Evolutionary conservation across 2,113 vertebrate species (phyloP), one percentile per base, ranked within the genome.

Genomic region (Anarrhichthys ocellatus): DNA sequence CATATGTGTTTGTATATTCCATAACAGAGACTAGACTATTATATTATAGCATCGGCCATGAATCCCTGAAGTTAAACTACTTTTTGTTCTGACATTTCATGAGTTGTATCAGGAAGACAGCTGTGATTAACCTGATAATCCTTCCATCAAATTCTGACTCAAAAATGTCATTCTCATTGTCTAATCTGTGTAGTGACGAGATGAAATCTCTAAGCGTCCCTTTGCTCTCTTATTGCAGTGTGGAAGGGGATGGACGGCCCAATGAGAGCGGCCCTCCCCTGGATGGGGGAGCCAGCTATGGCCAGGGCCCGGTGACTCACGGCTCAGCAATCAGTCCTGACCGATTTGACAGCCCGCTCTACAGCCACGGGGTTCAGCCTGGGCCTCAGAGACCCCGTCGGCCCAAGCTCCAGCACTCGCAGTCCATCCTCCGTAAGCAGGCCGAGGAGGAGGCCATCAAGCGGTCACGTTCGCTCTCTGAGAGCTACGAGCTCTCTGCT

Each of bases 401-500:
- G 81, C 96, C 98, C 9, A 98, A 97, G 80, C 97, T 99, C 44
- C 98, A 99, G 92, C 98, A 99, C 90, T 99, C 98, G 0, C 95
- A 98, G 46, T 99, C 98, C 79, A 97, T 99, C 87, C 95, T 99
- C 77, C 96, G 98, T 61, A 99, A 99, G 90, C 98, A 99, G 91
- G 98, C 98, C 0, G 98, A 99, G 91, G 97, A 99, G 73, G 98
- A 99, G 81, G 98, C 98, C 86, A 99, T 99, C 93, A 99, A 99
- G 91, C 95, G 98, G 80, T 99, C 98, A 0, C 93, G 97, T 73
- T 99, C 98, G 0, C 96, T 99, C 78, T 99, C 98, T 0, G 98
- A 99, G 95, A 98, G 97, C 96, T 99, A 99, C 96, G 98, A 99
- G 95, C 97, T 99, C 94, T 99, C 98, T 71, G 97, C 97, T 3